Conservation (phyloP, 2,797 vertebrate species). For the Hylomyscus alleni region DNA sequence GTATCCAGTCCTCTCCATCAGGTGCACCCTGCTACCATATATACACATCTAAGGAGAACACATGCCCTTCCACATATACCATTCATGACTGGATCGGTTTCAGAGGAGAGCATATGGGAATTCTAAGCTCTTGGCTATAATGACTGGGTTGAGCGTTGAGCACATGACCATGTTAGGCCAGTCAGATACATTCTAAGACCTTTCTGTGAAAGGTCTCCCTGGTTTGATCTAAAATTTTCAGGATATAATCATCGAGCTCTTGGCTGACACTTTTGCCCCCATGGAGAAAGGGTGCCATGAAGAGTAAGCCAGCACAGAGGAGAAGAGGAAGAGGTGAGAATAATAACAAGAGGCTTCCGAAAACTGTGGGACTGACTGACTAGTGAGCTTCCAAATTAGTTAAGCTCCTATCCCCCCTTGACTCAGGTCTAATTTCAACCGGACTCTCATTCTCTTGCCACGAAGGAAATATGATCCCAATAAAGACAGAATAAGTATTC, state of each 20-base stretch:
- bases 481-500: neutral
- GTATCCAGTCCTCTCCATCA: neutral
- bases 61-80: neutral
- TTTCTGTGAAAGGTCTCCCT: neutral
- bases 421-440: neutral
- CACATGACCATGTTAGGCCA: neutral
- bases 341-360: too few species aligned
- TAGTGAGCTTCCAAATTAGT: neutral
- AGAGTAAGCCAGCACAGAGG: neutral
- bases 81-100: neutral
- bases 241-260: neutral
- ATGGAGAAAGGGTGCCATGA: neutral
- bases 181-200: neutral
- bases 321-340: neutral
- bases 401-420: neutral
- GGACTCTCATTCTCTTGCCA: neutral
- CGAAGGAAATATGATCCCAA: neutral
- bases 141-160: neutral
- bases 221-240: neutral
- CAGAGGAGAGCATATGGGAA: neutral
- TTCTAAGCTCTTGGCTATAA: neutral
- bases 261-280: neutral
- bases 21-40: neutral
- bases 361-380: neutral
- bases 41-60: neutral